Evolutionary conservation across 2,113 vertebrate species (phyloP).

Genomic region (Stigmatopora nigra): DNA sequence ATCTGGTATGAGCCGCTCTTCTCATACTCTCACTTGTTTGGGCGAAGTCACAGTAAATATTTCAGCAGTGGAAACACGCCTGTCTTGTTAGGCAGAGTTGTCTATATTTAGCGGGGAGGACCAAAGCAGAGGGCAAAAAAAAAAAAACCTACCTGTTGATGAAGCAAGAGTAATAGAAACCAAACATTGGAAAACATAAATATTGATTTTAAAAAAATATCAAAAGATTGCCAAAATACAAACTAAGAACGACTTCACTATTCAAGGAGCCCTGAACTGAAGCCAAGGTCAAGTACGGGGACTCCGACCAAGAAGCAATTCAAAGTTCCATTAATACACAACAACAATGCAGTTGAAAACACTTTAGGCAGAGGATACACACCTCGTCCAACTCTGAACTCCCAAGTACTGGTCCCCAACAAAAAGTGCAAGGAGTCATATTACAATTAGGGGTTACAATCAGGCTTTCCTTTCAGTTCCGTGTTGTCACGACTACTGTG

Average conservation of each 20-base stretch:
- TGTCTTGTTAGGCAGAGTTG: slow-evolving; percentile 44
- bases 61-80: slow-evolving; percentile 51
- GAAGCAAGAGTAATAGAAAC: background rate
- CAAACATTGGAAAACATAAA: slow-evolving; percentile 18
- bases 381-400: slow-evolving; percentile 17
- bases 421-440: slow-evolving; percentile 47
- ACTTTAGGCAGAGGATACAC: background rate
- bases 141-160: slow-evolving; percentile 51
- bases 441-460: slow-evolving; percentile 67
- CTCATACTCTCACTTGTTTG: slow-evolving; percentile 45
- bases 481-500: slow-evolving; percentile 39
- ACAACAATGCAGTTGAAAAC: background rate
- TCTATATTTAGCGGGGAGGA: slow-evolving; percentile 47
- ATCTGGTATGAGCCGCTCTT: slow-evolving; percentile 30
- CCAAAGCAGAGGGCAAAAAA: slow-evolving; percentile 21
- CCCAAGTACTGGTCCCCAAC: slow-evolving; percentile 5
- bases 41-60: slow-evolving; percentile 51
- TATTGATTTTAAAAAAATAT: slow-evolving; percentile 18
- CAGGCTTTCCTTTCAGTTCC: slow-evolving; percentile 51
- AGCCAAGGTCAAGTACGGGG: background rate
- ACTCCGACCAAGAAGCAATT: background rate
- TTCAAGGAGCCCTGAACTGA: background rate
- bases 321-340: background rate
- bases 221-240: background rate
- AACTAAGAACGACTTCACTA: background rate